phyloP scores from a whole-genome alignment of 2,797 vertebrate species.

The Gambusia yucatana region DNA sequence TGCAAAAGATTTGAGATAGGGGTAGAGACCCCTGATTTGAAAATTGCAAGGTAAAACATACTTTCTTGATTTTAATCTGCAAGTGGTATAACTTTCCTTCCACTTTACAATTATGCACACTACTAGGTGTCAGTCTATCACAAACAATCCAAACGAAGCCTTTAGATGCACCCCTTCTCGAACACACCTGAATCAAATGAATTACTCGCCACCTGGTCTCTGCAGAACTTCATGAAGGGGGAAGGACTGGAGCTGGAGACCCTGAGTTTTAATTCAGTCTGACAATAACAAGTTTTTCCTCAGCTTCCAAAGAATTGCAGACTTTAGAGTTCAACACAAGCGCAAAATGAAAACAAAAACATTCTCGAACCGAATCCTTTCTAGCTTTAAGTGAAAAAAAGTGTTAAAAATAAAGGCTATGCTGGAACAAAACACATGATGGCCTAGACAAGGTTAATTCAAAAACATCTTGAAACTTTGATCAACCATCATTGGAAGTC shows the following conservation, averaged over 20 bases:
- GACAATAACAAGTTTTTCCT: slow-evolving; percentile 19
- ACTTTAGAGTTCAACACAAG: slow-evolving; percentile 29
- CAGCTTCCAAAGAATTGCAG: slow-evolving; percentile 49
- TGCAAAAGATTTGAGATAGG: background rate
- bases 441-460: background rate
- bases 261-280: background rate
- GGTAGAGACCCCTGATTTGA: slow-evolving; percentile 13
- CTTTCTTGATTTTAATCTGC: background rate
- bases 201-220: background rate
- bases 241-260: background rate
- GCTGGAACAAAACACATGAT: background rate
- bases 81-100: background rate
- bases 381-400: background rate
- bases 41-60: slow-evolving; percentile 23
- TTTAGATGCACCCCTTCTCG: background rate
- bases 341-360: background rate
- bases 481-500: background rate
- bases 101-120: background rate
- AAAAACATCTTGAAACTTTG: background rate
- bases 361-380: background rate
- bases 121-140: background rate
- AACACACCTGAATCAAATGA: background rate
- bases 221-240: background rate
- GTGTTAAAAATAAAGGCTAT: background rate
- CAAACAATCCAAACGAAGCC: background rate